These are phyloP conservation scores for Corbicula japonica DNA, from an alignment of 2,888 invertebrate species.

Conservation along the genomic window DNA sequence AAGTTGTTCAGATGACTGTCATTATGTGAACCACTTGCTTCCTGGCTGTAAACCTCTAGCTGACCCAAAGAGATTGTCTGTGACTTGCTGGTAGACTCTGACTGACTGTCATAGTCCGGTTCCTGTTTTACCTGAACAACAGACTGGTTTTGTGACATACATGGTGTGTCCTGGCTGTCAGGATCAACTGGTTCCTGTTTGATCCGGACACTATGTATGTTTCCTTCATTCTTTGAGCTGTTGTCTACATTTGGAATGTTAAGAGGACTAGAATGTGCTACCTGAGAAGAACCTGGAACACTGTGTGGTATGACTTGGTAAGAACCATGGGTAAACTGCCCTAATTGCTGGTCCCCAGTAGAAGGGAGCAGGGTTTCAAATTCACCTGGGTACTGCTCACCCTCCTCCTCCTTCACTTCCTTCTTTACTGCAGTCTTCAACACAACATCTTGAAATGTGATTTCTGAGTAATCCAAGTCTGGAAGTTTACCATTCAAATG, in stretches of 20 bases:
- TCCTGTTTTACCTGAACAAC: slow-evolving; percentile 58
- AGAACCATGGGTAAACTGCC: slow-evolving; percentile 42
- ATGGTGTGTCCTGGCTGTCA: slow-evolving; percentile 3
- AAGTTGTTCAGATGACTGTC: slow-evolving; percentile 44
- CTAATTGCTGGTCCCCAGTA: slow-evolving; percentile 17
- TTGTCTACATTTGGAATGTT: background rate
- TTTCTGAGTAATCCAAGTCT: slow-evolving; percentile 82
- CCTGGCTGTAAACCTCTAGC: slow-evolving; percentile 41
- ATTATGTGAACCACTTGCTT: slow-evolving; percentile 25
- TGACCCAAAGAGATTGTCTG: slow-evolving; percentile 37
- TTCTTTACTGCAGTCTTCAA: slow-evolving; percentile 78
- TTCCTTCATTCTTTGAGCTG: too few relatives aligned
- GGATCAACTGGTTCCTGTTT: slow-evolving; percentile 55
- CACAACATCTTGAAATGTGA: slow-evolving; percentile 85
- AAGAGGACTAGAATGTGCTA: slow-evolving; percentile 18
- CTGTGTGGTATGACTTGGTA: slow-evolving; percentile 56
- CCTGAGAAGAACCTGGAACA: slow-evolving; percentile 31
- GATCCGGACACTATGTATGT: slow-evolving; percentile 12
- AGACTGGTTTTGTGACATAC: slow-evolving; percentile 6
- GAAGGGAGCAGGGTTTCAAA: slow-evolving; percentile 1
- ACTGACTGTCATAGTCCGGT: slow-evolving; percentile 45
- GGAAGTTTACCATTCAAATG: slow-evolving; percentile 93
- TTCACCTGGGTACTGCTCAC: slow-evolving; percentile 30
- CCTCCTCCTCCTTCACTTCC: slow-evolving; percentile 55
- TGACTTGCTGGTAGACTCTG: slow-evolving; percentile 13